phyloP scores from a whole-genome alignment of 2,113 vertebrate genomes.

The Cyprinodon variegatus region DNA sequence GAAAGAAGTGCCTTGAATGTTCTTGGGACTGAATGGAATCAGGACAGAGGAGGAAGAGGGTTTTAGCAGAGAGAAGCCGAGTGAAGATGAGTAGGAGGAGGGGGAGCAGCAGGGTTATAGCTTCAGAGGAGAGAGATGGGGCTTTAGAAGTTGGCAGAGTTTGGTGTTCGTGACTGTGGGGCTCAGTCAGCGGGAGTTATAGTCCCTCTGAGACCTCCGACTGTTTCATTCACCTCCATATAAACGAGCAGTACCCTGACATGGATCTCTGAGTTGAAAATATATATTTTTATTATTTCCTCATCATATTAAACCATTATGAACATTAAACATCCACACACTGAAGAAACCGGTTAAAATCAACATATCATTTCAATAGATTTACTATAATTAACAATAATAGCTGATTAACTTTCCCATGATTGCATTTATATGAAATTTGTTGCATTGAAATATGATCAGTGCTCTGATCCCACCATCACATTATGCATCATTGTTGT shows the following conservation, averaged over 20 bases:
- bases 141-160: conserved; percentile 65
- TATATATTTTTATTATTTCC: conserved; percentile 14
- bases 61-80: conserved; percentile 47
- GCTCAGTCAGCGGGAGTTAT: conserved; percentile 62
- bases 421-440: neutral
- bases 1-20: conserved; percentile 39
- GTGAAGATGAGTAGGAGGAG: conserved; percentile 35
- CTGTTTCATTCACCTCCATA: conserved; percentile 42
- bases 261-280: conserved; percentile 16
- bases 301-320: conserved; percentile 9
- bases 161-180: conserved; percentile 60
- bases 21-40: conserved; percentile 63
- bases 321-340: neutral
- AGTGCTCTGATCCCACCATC: conserved; percentile 39
- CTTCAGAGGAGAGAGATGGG: conserved; percentile 59
- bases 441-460: conserved; percentile 47
- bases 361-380: neutral
- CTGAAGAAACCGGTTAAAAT: neutral
- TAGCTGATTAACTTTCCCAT: neutral
- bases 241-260: conserved; percentile 32
- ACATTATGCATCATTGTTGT: conserved; percentile 62
- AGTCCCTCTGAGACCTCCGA: conserved; percentile 49
- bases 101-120: conserved; percentile 43
- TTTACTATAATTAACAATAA: neutral
- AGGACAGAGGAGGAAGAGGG: conserved; percentile 55